Conservation (phyloP, 2,797 vertebrate genomes). For the Smutsia temminckii region DNA sequence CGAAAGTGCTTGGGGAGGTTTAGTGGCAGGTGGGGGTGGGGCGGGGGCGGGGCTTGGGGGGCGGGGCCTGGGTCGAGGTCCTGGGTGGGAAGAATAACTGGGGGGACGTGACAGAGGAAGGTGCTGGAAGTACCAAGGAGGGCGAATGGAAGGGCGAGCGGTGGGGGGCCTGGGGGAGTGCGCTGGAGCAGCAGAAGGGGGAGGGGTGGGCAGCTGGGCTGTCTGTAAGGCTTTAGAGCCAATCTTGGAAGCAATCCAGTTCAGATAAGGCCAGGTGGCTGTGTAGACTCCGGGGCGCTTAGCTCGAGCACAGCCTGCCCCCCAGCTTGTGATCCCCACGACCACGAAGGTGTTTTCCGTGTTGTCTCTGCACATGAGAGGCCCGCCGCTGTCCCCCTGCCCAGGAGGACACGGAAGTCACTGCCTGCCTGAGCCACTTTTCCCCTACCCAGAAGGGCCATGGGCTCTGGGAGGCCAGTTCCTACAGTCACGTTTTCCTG, state of each 20-base stretch:
- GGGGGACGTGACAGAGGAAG: neutral
- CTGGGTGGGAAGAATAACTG: neutral
- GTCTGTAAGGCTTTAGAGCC: neutral
- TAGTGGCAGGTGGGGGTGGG: rapidly evolving
- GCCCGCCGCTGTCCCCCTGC: constrained; percentile 84
- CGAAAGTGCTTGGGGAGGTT: neutral
- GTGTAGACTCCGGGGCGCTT: constrained; percentile 81
- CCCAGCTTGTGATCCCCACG: constrained; percentile 82
- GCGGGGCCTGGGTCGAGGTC: neutral
- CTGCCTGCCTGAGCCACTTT: neutral
- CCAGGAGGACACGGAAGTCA: constrained; percentile 61
- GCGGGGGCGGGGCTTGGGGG: rapidly evolving
- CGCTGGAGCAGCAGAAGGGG: rapidly evolving
- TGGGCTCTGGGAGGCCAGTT: neutral
- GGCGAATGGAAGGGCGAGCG: rapidly evolving
- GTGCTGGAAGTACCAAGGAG: constrained; percentile 38
- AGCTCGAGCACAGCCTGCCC: constrained; percentile 76
- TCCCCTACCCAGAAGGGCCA: neutral
- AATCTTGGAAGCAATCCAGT: constrained; percentile 78
- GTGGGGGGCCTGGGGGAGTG: rapidly evolving
- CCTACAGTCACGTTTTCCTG: neutral
- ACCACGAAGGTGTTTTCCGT: constrained; percentile 59
- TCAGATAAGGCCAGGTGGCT: constrained; percentile 71
- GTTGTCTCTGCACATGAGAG: constrained; percentile 79
- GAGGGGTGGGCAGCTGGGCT: neutral